Percentiles rank a stretch among this genome's conserved stretches.
Evolutionary conservation across 2,113 vertebrate species (phyloP).

Genomic region (Empidonax traillii): DNA sequence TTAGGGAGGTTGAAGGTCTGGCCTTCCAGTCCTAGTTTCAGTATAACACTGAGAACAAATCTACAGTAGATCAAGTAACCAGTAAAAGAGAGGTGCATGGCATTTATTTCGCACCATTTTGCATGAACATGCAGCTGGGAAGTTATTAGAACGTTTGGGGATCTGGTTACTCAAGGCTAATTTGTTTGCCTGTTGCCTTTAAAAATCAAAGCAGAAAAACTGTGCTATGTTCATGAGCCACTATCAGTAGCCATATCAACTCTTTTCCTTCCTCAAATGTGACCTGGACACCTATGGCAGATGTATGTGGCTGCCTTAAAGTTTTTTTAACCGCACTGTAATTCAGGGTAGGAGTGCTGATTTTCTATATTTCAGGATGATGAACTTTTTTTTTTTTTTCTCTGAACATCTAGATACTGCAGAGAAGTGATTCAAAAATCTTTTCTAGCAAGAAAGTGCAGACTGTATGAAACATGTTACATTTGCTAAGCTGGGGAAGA

Average conservation of each 20-base stretch:
- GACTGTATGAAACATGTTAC: background rate
- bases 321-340: background rate
- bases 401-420: background rate
- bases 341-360: background rate
- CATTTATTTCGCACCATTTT: background rate
- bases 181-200: background rate
- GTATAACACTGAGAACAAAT: background rate
- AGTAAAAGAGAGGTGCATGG: background rate
- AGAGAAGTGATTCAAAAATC: background rate
- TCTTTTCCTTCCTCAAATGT: background rate
- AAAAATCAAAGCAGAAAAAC: background rate
- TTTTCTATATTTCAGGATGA: background rate
- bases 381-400: background rate
- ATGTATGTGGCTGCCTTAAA: background rate
- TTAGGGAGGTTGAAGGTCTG: background rate
- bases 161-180: background rate
- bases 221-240: background rate
- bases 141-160: background rate
- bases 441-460: background rate
- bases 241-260: background rate
- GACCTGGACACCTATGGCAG: background rate
- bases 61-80: background rate
- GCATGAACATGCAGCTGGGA: background rate
- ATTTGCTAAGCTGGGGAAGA: background rate
- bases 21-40: background rate